phyloP scores from a whole-genome alignment of 2,888 invertebrate species.

The Molanna angustata region DNA sequence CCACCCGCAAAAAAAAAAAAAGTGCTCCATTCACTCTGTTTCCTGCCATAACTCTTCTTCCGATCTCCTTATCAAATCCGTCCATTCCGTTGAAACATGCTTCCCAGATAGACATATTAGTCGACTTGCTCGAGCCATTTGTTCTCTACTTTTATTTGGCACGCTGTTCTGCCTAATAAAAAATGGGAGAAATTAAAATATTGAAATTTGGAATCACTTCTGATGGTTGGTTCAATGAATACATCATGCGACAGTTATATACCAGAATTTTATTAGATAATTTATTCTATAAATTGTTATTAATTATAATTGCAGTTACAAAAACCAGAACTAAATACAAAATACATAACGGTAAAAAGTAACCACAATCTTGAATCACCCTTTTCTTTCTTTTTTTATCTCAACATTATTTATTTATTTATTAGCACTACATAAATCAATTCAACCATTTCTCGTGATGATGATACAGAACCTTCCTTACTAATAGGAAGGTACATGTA shows the following conservation, averaged over 20 bases:
- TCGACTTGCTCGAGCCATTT: too few relatives aligned
- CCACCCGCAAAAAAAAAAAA: too few relatives aligned
- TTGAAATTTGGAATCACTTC: too few relatives aligned
- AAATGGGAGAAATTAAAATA: too few relatives aligned
- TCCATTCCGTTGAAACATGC: too few relatives aligned
- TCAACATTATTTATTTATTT: conserved; percentile 21
- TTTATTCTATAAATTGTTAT: conserved; percentile 28
- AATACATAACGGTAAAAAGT: conserved; percentile 30
- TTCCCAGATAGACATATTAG: too few relatives aligned
- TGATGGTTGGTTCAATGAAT: too few relatives aligned
- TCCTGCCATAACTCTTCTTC: too few relatives aligned
- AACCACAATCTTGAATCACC: conserved; percentile 26
- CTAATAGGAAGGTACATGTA: conserved; percentile 12
- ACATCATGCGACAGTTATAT: conserved; percentile 24
- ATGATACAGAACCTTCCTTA: conserved; percentile 12
- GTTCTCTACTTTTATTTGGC: too few relatives aligned
- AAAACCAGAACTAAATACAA: conserved; percentile 33
- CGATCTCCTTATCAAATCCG: too few relatives aligned
- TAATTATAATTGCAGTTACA: conserved; percentile 29
- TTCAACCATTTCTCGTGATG: conserved; percentile 18
- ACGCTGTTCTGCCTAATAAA: too few relatives aligned
- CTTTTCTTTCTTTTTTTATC: conserved; percentile 2
- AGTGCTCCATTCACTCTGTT: too few relatives aligned
- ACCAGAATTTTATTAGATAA: conserved; percentile 30
- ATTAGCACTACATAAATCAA: conserved; percentile 22